Evolutionary conservation across 2,113 vertebrate genomes (phyloP).

Genomic region (Amia ocellicauda): DNA sequence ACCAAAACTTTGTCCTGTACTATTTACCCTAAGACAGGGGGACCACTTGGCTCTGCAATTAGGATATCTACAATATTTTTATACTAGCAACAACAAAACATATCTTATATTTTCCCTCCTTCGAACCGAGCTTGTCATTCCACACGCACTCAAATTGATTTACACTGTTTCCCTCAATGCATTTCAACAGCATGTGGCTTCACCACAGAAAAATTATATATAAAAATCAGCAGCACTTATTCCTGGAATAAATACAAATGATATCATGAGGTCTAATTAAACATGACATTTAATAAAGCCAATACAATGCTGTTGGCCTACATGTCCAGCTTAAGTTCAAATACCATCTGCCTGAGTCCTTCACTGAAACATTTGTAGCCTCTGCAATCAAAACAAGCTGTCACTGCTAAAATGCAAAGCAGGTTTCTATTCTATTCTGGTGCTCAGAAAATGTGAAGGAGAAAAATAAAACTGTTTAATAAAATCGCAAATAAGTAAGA

Average conservation of each 20-base stretch:
- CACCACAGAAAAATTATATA: conserved; percentile 19
- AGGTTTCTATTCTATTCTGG: conserved; percentile 21
- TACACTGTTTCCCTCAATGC: conserved; percentile 23
- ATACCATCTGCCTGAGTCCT: conserved; percentile 61
- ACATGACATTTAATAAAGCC: conserved; percentile 35
- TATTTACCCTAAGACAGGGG: too few relatives aligned
- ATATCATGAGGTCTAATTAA: conserved; percentile 35
- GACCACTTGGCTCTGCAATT: too few relatives aligned
- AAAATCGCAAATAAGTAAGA: not conserved
- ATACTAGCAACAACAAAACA: too few relatives aligned
- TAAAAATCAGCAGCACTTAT: conserved; percentile 30
- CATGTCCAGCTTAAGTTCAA: conserved; percentile 47
- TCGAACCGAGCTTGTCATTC: conserved; percentile 34
- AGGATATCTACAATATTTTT: too few relatives aligned
- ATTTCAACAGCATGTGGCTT: conserved; percentile 34
- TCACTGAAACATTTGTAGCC: conserved; percentile 39
- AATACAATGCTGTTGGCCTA: conserved; percentile 41
- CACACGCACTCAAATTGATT: conserved; percentile 35
- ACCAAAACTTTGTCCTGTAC: too few relatives aligned
- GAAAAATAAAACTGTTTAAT: not conserved
- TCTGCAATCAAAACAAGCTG: conserved; percentile 43
- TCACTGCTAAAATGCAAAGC: conserved; percentile 30
- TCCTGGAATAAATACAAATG: conserved; percentile 21
- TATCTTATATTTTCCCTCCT: too few relatives aligned
- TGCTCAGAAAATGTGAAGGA: not conserved